Evolutionary conservation across 1,140 invertebrate genomes (phyloP).

Genomic region (Caenorhabditis remanei): DNA sequence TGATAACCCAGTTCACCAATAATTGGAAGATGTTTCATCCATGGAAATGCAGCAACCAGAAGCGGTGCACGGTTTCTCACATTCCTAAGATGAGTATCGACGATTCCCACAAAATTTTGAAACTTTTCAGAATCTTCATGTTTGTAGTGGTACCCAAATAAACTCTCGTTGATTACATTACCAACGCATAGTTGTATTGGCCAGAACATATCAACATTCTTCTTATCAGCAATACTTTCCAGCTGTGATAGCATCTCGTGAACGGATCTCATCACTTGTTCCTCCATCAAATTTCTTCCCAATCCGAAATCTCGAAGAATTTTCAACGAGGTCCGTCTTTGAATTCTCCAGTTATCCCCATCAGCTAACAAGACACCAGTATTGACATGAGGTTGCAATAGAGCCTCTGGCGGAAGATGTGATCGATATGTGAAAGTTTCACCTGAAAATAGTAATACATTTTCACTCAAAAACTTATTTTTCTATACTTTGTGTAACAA

Average conservation of each 20-base stretch:
- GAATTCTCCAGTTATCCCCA: conserved; percentile 59
- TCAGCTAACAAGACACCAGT: conserved; percentile 34
- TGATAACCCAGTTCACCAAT: conserved; percentile 41
- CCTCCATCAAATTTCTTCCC: conserved; percentile 54
- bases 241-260: conserved; percentile 33
- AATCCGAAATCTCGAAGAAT: conserved; percentile 58
- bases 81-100: neutral
- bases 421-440: conserved; percentile 6
- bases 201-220: conserved; percentile 40
- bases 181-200: conserved; percentile 38
- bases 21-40: conserved; percentile 50
- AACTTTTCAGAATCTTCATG: conserved; percentile 4
- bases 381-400: neutral
- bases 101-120: neutral
- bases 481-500: conserved; percentile 26
- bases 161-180: conserved; percentile 45
- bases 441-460: conserved; percentile 3
- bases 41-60: conserved; percentile 11
- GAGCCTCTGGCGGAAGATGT: neutral
- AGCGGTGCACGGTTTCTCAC: neutral
- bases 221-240: neutral
- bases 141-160: conserved; percentile 46
- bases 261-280: conserved; percentile 41
- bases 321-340: conserved; percentile 45
- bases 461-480: neutral